These are phyloP conservation scores for Troilus luridus DNA, from an alignment of 2,888 invertebrate species.

Conservation along the genomic window DNA sequence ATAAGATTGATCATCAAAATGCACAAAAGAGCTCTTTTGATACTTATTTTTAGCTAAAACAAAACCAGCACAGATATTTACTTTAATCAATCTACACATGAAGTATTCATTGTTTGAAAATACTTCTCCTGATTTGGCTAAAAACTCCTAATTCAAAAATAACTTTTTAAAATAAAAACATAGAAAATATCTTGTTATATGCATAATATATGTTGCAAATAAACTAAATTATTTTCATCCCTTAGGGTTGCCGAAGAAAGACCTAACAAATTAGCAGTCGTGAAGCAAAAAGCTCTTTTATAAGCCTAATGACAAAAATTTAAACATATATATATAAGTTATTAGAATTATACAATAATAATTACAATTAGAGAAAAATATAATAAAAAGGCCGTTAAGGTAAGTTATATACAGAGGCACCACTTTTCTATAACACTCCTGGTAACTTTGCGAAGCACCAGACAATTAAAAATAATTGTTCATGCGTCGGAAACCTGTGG, in stretches of 20 bases:
- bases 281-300: conserved; percentile 15
- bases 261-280: conserved; percentile 9
- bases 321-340: conserved; percentile 5
- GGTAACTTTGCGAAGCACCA: conserved; percentile 30
- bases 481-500: conserved; percentile 39
- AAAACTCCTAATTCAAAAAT: neutral
- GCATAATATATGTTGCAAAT: no score
- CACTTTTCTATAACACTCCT: conserved; percentile 14
- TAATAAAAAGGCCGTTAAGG: conserved; percentile 3
- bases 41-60: neutral
- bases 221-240: neutral
- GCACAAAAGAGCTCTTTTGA: neutral
- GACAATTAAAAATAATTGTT: conserved; percentile 34
- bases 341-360: conserved; percentile 1
- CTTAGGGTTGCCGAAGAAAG: neutral
- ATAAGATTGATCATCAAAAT: neutral
- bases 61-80: neutral
- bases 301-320: neutral
- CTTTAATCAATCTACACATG: neutral
- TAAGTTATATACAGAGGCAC: conserved; percentile 3
- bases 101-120: neutral
- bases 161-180: no score
- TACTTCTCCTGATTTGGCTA: neutral
- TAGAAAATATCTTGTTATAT: neutral
- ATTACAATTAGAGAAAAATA: neutral